Conservation (phyloP, 2,888 invertebrate species). For the Dioctria rufipes region DNA sequence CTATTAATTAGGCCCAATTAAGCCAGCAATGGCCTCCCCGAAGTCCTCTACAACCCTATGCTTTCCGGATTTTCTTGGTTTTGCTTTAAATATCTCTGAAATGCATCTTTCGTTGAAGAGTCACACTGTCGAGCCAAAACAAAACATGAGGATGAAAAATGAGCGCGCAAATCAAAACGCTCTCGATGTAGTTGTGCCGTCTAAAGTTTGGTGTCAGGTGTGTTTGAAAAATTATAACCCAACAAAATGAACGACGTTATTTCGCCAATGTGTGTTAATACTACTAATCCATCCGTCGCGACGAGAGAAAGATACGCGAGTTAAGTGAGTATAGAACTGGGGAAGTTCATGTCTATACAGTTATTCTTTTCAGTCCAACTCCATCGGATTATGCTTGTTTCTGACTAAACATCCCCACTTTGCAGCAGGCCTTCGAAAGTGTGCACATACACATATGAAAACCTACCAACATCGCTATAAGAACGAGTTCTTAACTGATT, state of each 20-base stretch:
- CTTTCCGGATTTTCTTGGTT: not conserved
- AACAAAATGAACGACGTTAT: too few species aligned
- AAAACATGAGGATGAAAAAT: constrained; percentile 43
- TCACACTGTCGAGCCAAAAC: constrained; percentile 51
- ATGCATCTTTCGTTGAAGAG: constrained; percentile 39
- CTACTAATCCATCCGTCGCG: too few species aligned
- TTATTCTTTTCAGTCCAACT: not conserved
- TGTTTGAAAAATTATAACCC: too few species aligned
- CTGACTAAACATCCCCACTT: constrained; percentile 34
- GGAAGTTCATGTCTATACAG: not conserved
- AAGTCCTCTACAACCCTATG: not conserved
- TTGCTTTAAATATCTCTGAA: constrained; percentile 43
- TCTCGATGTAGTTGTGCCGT: constrained; percentile 9
- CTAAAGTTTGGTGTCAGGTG: too few species aligned
- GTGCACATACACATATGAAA: constrained; percentile 41
- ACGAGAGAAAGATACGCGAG: too few species aligned
- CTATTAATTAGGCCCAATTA: constrained; percentile 63
- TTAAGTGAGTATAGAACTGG: not conserved
- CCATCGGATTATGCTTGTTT: not conserved
- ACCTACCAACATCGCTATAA: constrained; percentile 1
- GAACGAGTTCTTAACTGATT: constrained; percentile 13
- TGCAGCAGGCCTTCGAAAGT: not conserved
- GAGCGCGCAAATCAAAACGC: constrained; percentile 29
- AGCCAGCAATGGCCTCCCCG: constrained; percentile 57
- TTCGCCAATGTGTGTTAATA: too few species aligned